Base-by-base conservation (phyloP, 2,888 invertebrate genomes). In the Drosophila robusta region DNA sequence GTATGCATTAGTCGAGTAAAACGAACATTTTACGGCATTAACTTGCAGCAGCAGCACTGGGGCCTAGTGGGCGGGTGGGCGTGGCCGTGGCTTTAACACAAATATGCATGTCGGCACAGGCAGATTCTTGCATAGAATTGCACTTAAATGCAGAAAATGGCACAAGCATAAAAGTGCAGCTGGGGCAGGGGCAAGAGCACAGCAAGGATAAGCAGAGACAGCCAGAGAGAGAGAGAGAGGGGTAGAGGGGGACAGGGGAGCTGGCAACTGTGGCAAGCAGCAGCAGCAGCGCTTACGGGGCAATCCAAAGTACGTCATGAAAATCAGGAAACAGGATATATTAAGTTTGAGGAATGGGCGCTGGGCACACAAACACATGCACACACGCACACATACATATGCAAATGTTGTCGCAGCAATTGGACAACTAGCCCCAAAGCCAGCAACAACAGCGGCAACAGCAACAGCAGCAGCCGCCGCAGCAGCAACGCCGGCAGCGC, bases 111-210 rank as follows among this genome's bases (percentile, higher is more conserved):
- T 86, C 70, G 89, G 70, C 76, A 66, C 69, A 78, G 80, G 80
- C 78, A 88, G 73, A 89, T 89, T 87, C 84, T 83, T 84, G 84
- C 84, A 84, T 84, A 84, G 84, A 89, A 84, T 84, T 84, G 84
- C 84, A 84, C 89, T 84, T 84, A 84, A 84, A 83, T 87, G 84
- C 89, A 89, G 89, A 89, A 84, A 86, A 87, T 88, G 68, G 89
- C 77, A 79, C 64, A 72, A 73, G 65, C 71, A 78, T 78, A 78
- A 78, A 78, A 77, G 58, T 78, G 74, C 70, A 70, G 61, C 58
- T 66, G 36, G 14, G 26, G 9, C 58, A 70, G 36, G 26, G 26
- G 6, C n/a, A 7, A 0, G 11, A n/a, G 44, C 61, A 47, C 26
- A 24, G 70, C 51, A 44, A 44, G 70, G 42, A 69, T 63, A 63